Evolutionary conservation across 2,888 invertebrate species (phyloP), one percentile per base, ranked within the genome.

Genomic region (Elysia crispata): DNA sequence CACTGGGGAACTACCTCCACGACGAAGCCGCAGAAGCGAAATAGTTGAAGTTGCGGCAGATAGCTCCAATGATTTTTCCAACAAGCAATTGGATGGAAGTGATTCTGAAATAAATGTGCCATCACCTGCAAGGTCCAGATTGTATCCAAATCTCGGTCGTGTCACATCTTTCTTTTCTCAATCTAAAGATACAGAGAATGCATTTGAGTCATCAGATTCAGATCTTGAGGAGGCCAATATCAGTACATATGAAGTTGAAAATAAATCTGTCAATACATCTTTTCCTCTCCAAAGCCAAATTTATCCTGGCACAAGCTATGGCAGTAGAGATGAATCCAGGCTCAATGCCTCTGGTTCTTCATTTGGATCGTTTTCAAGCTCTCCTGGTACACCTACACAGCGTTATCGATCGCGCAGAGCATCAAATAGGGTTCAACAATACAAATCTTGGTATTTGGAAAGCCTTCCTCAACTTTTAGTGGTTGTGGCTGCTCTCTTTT

Each of bases 261-360:
- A 88, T 77, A 86, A 87, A 77, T 87, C 87, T 25, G 85, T 88
- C 15, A 88, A 88, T 80, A 88, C 89, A 11, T 86, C 87, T n/a
- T 82, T 88, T 72, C 78, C 83, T 49, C 23, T 18, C 50, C 33
- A 28, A n/a, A 78, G 50, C n/a, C 41, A 28, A 18, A 18, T 11
- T 54, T n/a, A 28, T 11, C 67, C 23, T 20, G 57, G 31, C 13
- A 67, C 69, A 33, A 49, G 70, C 62, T 49, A n/a, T 25, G 15
- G 50, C 13, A 33, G 15, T 20, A 23, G 49, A 25, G 20, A 20
- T 25, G 28, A 30, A 11, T 67, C 79, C 31, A 57, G 67, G 23
- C 41, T 41, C 41, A 3, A 41, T 11, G 11, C 41, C 3, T 41
- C 41, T 41, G 41, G 11, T 41, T 41, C 41, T 41, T 28, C 23